Evolutionary conservation across 2,888 invertebrate genomes (phyloP).

Genomic region (Caenorhabditis macrosperma): DNA sequence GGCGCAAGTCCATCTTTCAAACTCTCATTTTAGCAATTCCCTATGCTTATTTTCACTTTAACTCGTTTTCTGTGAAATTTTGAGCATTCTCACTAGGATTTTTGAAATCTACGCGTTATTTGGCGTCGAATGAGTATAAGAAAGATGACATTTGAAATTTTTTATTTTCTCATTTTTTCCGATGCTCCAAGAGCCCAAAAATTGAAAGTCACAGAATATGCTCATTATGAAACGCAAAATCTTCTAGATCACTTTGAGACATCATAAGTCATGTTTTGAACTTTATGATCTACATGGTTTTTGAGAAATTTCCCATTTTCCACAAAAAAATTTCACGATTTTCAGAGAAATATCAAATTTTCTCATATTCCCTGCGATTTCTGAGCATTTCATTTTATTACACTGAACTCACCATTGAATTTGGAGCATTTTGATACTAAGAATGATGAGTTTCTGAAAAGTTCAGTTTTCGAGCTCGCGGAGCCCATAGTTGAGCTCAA

Average conservation of each 20-base stretch:
- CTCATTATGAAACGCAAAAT: constrained; percentile 1
- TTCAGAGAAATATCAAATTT: neutral
- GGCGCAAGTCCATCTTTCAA: neutral
- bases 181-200: neutral
- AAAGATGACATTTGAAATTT: neutral
- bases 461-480: neutral
- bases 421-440: neutral
- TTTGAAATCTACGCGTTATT: neutral
- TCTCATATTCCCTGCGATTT: neutral
- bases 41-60: neutral
- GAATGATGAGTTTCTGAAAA: too few relatives aligned
- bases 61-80: neutral
- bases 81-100: neutral
- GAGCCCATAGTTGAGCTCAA: too few relatives aligned
- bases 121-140: neutral
- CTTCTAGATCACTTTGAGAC: neutral
- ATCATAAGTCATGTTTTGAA: too few relatives aligned
- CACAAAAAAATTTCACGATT: neutral
- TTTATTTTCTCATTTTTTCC: neutral
- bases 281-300: too few relatives aligned
- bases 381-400: too few relatives aligned
- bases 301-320: too few relatives aligned
- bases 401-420: too few relatives aligned
- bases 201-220: neutral
- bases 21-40: too few relatives aligned